Evolutionary conservation across 1,140 invertebrate genomes (phyloP).

Genomic region (Chrysoperla carnea): DNA sequence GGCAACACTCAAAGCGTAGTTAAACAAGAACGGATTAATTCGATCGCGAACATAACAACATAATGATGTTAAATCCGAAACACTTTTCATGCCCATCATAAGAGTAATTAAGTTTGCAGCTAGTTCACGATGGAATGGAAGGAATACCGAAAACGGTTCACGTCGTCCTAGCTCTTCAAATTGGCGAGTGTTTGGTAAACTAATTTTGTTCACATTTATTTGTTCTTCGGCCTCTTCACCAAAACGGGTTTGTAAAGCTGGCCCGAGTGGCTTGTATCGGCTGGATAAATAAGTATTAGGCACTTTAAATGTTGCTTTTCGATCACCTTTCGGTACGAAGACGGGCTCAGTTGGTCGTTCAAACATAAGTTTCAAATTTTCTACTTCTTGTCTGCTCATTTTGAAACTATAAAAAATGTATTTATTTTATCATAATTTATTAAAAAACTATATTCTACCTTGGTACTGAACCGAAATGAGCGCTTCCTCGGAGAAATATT

Average conservation of each 20-base stretch:
- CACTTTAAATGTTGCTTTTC: conserved; percentile 6
- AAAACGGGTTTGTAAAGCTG: conserved; percentile 28
- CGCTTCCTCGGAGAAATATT: too few relatives aligned
- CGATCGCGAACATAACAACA: conserved; percentile 18
- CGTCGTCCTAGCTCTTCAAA: conserved; percentile 25
- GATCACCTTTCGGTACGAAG: conserved; percentile 16
- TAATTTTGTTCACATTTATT: conserved; percentile 28
- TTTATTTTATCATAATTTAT: too few relatives aligned
- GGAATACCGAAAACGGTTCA: conserved; percentile 33
- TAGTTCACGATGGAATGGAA: conserved; percentile 29
- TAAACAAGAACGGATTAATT: conserved; percentile 23
- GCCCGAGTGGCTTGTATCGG: conserved; percentile 20
- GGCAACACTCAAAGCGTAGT: conserved; percentile 23
- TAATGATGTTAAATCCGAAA: conserved; percentile 16
- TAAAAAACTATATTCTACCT: too few relatives aligned
- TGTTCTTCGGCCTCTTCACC: conserved; percentile 26
- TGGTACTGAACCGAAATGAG: too few relatives aligned
- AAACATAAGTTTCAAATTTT: conserved; percentile 26
- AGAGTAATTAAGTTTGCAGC: conserved; percentile 28
- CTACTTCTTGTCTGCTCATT: neutral
- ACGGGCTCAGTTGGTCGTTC: conserved; percentile 26
- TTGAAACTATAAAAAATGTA: too few relatives aligned
- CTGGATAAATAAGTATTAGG: conserved; percentile 15
- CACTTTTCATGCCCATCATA: conserved; percentile 24
- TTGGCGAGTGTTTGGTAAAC: conserved; percentile 26